These are phyloP conservation scores for Lepidurus couesii DNA, from an alignment of 1,140 invertebrate genomes.

Conservation along the genomic window DNA sequence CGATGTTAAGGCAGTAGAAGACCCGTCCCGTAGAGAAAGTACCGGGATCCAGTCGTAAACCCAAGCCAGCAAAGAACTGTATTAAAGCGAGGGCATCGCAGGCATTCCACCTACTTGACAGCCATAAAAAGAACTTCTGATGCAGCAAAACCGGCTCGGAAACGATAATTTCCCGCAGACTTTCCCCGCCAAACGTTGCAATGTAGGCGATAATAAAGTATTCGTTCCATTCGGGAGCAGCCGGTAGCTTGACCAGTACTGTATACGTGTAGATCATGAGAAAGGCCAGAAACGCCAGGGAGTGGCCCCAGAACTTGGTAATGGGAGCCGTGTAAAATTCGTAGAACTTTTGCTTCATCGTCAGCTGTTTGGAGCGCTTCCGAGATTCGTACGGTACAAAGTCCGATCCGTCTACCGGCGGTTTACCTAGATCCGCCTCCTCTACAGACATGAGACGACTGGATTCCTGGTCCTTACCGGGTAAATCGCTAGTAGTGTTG, in stretches of 20 bases:
- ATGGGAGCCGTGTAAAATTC: constrained; percentile 97
- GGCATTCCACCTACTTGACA: constrained; percentile 87
- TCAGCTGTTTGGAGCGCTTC: constrained; percentile 44
- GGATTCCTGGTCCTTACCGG: not conserved
- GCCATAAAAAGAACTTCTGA: constrained; percentile 87
- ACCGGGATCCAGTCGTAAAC: constrained; percentile 62
- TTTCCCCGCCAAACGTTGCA: constrained; percentile 82
- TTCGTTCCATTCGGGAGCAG: constrained; percentile 74
- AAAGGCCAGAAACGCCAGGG: constrained; percentile 89
- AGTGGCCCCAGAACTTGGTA: constrained; percentile 96
- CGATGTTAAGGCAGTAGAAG: constrained; percentile 85
- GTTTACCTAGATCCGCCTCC: not conserved
- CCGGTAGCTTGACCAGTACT: constrained; percentile 77
- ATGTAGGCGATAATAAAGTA: constrained; percentile 87
- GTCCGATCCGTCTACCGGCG: not conserved
- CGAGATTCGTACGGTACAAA: not conserved
- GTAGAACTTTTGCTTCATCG: constrained; percentile 82
- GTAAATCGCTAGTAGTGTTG: not conserved
- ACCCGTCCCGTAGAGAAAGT: constrained; percentile 75
- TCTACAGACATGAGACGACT: not conserved
- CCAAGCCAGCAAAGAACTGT: constrained; percentile 73
- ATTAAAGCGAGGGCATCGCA: constrained; percentile 79
- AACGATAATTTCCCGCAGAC: constrained; percentile 80
- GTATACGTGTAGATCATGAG: constrained; percentile 84
- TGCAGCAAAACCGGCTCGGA: constrained; percentile 78